These are phyloP conservation scores for Stegophylla sp. DNA, from an alignment of 2,888 invertebrate species.

Conservation along the genomic window DNA sequence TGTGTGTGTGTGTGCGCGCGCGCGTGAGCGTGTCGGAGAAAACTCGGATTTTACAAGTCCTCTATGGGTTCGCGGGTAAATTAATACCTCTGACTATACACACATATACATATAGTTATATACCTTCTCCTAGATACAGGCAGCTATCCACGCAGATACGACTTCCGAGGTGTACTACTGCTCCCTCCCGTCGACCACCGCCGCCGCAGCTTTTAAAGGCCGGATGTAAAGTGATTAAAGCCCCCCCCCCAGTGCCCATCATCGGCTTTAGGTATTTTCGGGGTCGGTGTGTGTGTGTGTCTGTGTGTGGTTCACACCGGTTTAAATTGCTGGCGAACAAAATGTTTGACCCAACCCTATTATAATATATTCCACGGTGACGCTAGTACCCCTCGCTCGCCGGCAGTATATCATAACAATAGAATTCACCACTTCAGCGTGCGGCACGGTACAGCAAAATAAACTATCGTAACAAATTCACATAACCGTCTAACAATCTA, in stretches of 20 bases:
- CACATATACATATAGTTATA: too few species aligned
- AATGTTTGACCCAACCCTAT: not conserved
- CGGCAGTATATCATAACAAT: conserved; percentile 1
- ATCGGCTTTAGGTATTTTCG: conserved; percentile 16
- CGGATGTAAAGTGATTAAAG: conserved; percentile 49
- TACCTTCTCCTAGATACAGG: not conserved
- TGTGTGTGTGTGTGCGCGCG: not conserved
- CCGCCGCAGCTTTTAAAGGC: conserved; percentile 17
- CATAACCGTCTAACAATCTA: too few species aligned
- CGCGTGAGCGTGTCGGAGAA: not conserved
- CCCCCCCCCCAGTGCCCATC: conserved; percentile 6
- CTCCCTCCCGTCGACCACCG: too few species aligned
- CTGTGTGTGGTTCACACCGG: conserved; percentile 3
- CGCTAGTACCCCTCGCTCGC: not conserved
- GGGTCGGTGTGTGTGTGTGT: not conserved
- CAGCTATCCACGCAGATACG: not conserved
- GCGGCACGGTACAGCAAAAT: not conserved
- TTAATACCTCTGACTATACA: conserved; percentile 37
- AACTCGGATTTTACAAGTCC: conserved; percentile 47
- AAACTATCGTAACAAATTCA: not conserved
- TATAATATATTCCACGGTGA: not conserved
- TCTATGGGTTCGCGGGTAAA: conserved; percentile 28
- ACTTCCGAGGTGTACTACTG: conserved; percentile 5
- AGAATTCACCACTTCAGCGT: not conserved
- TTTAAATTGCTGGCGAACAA: conserved; percentile 33